These are phyloP conservation scores for Ptilodon capucinus DNA, from an alignment of 2,888 invertebrate genomes.

Conservation along the genomic window DNA sequence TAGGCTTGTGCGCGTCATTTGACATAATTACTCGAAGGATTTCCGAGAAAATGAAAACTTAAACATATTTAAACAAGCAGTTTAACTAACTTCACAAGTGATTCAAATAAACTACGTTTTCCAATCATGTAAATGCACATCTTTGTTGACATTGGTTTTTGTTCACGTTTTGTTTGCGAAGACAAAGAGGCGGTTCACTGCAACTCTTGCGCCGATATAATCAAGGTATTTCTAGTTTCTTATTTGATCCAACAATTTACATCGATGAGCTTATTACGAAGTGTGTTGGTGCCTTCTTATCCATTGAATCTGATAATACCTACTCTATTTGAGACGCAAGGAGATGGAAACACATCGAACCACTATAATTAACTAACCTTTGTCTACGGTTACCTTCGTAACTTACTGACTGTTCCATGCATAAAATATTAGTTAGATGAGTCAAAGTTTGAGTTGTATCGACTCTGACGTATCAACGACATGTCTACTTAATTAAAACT, in stretches of 20 bases:
- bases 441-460: too few relatives aligned
- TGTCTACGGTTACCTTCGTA: background rate
- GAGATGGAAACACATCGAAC: too few relatives aligned
- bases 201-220: background rate
- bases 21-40: conserved; percentile 1
- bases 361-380: background rate
- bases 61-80: background rate
- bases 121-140: background rate
- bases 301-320: background rate
- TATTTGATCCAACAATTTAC: too few relatives aligned
- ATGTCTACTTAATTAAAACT: too few relatives aligned
- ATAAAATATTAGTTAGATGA: too few relatives aligned
- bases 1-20: background rate
- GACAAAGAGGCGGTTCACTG: background rate
- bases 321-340: background rate
- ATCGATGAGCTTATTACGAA: too few relatives aligned
- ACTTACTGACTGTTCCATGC: background rate
- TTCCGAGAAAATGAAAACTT: conserved; percentile 1
- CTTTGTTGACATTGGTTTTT: background rate
- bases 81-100: background rate
- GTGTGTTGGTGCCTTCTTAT: too few relatives aligned
- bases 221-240: too few relatives aligned
- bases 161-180: background rate
- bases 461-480: too few relatives aligned
- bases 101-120: background rate